A percentile compares a stretch with the other conserved stretches of the same genome.
Evolutionary conservation across 2,113 vertebrate species (phyloP).

Genomic region (Cyprinodon variegatus): DNA sequence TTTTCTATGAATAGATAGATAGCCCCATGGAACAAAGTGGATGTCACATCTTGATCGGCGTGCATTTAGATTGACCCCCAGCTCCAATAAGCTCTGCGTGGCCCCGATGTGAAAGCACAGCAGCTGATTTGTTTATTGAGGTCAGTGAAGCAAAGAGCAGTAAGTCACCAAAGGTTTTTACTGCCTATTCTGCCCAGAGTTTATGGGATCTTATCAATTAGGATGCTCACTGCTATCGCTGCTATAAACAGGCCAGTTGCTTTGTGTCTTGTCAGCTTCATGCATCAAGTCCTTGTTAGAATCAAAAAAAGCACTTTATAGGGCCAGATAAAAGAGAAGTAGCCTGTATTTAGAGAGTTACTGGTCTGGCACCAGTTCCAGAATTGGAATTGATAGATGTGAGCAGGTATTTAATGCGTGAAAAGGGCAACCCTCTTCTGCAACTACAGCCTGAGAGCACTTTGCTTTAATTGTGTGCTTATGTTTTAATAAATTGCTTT

Average conservation of each 20-base stretch:
- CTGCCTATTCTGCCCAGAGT: constrained; percentile 44
- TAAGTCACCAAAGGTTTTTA: constrained; percentile 49
- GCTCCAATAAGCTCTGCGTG: constrained; percentile 4
- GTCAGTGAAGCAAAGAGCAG: constrained; percentile 27
- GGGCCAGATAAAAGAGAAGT: constrained; percentile 9
- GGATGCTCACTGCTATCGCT: constrained; percentile 21
- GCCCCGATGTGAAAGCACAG: constrained; percentile 29
- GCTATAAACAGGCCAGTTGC: constrained; percentile 47
- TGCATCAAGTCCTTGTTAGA: constrained; percentile 50
- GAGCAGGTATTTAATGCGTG: no score
- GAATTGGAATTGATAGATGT: not conserved
- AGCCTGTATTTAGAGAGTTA: not conserved
- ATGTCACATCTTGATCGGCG: constrained; percentile 17
- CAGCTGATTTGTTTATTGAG: constrained; percentile 45
- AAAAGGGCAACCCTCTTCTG: no score
- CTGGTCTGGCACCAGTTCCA: constrained; percentile 10
- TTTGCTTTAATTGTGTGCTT: not conserved
- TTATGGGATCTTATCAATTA: constrained; percentile 63
- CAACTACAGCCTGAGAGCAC: not conserved
- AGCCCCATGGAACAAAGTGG: constrained; percentile 18
- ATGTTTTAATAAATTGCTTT: no score
- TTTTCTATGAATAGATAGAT: not conserved
- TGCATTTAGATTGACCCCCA: constrained; percentile 18
- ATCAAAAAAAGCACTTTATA: constrained; percentile 44
- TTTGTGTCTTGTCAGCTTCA: constrained; percentile 42